Evolutionary conservation across 2,797 vertebrate genomes (phyloP).

Genomic region (Pantherophis alleghaniensis): DNA sequence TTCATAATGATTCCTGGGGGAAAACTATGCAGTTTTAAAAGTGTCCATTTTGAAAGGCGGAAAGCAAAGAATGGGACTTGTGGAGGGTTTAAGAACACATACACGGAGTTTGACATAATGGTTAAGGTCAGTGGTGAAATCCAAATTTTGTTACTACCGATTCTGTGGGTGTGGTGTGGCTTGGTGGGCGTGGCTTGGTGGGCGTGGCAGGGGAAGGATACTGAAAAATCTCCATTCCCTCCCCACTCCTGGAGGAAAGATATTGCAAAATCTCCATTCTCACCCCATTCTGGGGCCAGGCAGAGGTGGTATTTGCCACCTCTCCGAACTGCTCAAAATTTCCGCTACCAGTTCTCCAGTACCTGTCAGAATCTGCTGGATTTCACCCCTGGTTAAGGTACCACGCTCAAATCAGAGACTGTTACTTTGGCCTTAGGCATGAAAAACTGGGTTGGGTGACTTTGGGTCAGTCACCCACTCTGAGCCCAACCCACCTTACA

Average conservation of each 20-base stretch:
- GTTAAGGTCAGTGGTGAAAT: background rate
- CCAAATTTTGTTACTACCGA: no score
- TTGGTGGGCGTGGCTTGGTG: no score
- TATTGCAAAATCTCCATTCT: no score
- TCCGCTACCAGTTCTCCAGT: no score
- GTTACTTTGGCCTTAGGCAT: background rate
- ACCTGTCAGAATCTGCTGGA: no score
- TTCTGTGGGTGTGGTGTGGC: no score
- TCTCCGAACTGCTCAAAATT: no score
- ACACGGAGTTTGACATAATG: background rate
- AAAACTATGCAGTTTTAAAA: background rate
- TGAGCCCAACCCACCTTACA: background rate
- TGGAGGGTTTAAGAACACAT: background rate
- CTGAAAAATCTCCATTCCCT: no score
- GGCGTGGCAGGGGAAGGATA: no score
- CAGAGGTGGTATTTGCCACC: no score
- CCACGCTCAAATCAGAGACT: background rate
- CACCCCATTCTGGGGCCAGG: no score
- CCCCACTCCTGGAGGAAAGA: no score
- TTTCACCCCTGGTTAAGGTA: background rate
- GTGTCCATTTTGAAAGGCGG: background rate
- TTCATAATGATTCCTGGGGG: background rate
- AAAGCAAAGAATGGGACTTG: background rate
- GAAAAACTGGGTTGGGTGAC: background rate
- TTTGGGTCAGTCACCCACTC: background rate